Conservation (phyloP, 2,113 vertebrate genomes). For the Marmota flaviventris region DNA sequence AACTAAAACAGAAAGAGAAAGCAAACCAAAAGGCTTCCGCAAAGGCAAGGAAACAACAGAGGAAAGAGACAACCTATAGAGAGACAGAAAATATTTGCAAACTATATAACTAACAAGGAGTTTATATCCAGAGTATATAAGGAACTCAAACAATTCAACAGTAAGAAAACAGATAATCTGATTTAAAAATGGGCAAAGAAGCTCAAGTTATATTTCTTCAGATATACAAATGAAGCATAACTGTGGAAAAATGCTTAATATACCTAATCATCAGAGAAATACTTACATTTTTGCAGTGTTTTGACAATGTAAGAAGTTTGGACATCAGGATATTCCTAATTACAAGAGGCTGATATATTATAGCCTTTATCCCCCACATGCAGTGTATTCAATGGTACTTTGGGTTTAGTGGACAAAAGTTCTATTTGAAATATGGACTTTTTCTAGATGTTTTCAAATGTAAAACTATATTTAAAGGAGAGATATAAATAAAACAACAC, state of each 20-base stretch:
- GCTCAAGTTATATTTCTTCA: too few relatives aligned
- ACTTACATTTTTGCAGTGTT: background rate
- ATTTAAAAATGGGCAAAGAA: too few relatives aligned
- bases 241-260: too few relatives aligned
- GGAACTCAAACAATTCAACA: too few relatives aligned
- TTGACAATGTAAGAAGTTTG: background rate
- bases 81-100: background rate
- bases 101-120: background rate
- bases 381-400: background rate
- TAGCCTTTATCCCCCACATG: background rate
- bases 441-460: background rate
- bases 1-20: background rate
- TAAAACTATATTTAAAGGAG: background rate
- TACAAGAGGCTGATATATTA: background rate
- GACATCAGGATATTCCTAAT: background rate
- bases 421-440: background rate
- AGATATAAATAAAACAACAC: background rate
- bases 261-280: background rate
- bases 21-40: background rate
- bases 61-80: background rate
- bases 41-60: background rate
- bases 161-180: too few relatives aligned
- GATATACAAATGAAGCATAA: too few relatives aligned
- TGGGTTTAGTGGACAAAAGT: background rate
- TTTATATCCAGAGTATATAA: background rate